These are phyloP conservation scores for Liopterus haemorrhoidalis DNA, from an alignment of 2,888 invertebrate genomes.

Conservation along the genomic window DNA sequence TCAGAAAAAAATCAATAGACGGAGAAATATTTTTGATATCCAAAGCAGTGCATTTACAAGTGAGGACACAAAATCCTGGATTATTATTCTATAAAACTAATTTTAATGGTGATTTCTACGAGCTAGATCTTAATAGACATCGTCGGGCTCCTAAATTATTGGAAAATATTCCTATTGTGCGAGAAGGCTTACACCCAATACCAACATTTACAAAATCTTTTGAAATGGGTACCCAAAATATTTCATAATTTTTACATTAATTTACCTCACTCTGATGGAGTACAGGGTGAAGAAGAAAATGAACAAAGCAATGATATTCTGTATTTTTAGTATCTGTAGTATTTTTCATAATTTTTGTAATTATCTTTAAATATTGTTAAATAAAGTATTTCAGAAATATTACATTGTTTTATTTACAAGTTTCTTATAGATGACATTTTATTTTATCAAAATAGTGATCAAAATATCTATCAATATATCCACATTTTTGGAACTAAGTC, in stretches of 20 bases:
- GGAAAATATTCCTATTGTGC: background rate
- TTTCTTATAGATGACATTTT: too few species aligned
- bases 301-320: too few species aligned
- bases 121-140: constrained; percentile 2
- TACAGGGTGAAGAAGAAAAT: background rate
- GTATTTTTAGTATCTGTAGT: too few species aligned
- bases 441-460: too few species aligned
- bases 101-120: constrained; percentile 7
- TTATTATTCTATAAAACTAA: constrained; percentile 14
- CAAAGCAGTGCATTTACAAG: constrained; percentile 13
- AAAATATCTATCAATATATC: too few species aligned
- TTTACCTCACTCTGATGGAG: background rate
- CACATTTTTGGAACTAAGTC: too few species aligned
- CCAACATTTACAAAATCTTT: constrained; percentile 3
- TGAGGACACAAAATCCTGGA: constrained; percentile 7
- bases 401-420: too few species aligned
- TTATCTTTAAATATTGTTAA: too few species aligned
- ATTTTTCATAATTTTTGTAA: too few species aligned
- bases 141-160: background rate
- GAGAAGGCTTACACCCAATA: constrained; percentile 1
- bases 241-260: background rate
- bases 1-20: constrained; percentile 9
- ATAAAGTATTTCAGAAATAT: too few species aligned
- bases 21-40: constrained; percentile 15
- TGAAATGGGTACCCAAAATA: constrained; percentile 5